Base-by-base conservation (phyloP, 2,113 vertebrate species). In the Silurus meridionalis region DNA sequence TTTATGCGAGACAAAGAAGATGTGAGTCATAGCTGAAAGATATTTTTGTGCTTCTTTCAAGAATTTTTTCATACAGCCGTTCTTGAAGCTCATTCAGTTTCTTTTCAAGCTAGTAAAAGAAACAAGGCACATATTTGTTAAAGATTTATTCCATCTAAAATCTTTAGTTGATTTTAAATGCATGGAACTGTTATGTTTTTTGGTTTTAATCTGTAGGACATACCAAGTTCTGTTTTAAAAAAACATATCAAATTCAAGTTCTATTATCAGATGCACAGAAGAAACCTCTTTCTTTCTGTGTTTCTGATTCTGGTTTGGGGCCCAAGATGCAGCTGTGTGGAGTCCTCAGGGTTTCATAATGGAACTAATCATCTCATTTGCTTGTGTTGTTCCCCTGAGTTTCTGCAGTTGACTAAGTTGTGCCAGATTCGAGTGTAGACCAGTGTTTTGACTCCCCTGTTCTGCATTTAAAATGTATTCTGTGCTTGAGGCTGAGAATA, bases 311-410 rank as follows among this genome's bases (percentile, higher is more conserved):
- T n/a, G n/a, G 28, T 69, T 61, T 50, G 71, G n/a, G 71, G 50
- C 80, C 37, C 13, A 91, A 92, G 89, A 87, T 89, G 90, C 93
- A 93, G 93, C 93, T 94, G 92, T 89, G 91, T 87, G 83, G 89
- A 91, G 83, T 92, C 91, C 91, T 92, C 89, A 85, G 82, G 91
- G 86, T 84, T 92, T 90, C 90, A 92, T 87, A 88, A 92, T 91
- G 85, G 86, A 88, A 94, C 91, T 90, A 93, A 92, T 92, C 89
- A 89, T 87, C 89, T 93, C 91, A 92, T 93, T 93, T 90, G 93
- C 90, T 92, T 89, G 89, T 90, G 91, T 92, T 92, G 77, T 78
- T 87, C 61, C 69, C 60, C 52, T 83, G 71, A 58, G 61, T 64
- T 83, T 87, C 85, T 83, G 60, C 80, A 77, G 57, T 74, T 80